Base-by-base conservation (phyloP, 35 echinoderm and acorn worm genomes). In the Ptychodera flava region DNA sequence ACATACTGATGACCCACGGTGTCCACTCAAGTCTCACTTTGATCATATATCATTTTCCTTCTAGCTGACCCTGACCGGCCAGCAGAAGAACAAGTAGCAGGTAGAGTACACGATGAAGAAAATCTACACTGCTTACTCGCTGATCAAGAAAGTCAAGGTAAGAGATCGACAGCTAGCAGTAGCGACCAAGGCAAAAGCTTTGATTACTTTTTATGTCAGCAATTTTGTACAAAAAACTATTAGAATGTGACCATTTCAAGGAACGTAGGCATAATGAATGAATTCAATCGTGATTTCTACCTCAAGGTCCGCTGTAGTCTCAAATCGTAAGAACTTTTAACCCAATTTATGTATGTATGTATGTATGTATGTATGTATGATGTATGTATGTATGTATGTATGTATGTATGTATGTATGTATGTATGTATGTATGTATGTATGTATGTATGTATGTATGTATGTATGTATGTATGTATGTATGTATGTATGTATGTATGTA, bases 381-480 rank as follows among this genome's bases (percentile, higher is more conserved):
- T 33, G 33, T 83, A 83, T 83, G 81, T 83, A 34, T 83, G 81
- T 83, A 83, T 83, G 81, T 83, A 83, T 83, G 81, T 83, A 83
- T 83, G 81, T 83, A 34, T 83, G 81, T 83, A 83, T 83, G 33
- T 83, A 83, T 83, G 81, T 83, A 83, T 85, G 83, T 36, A 85
- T 85, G 84, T 38, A 86, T 86, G 84, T 38, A 86, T 86, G 84
- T 86, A 86, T 86, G 84, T 86, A 86, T 86, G 84, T 86, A 76
- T 86, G 84, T 86, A 86, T 86, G 84, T 86, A 76, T 86, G 84
- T 86, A n/a, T 86, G 84, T 86, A 86, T 86, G 84, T 86, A 86
- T 86, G 84, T 86, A 86, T 86, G 84, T 76, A 85, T 85, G 84
- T 32, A 85, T 85, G 84, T 38, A 10, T 34, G 84, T 1, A 76